Evolutionary conservation across 2,888 invertebrate genomes (phyloP), one percentile per base, ranked within the genome.

Genomic region (Serrognathus titanus): DNA sequence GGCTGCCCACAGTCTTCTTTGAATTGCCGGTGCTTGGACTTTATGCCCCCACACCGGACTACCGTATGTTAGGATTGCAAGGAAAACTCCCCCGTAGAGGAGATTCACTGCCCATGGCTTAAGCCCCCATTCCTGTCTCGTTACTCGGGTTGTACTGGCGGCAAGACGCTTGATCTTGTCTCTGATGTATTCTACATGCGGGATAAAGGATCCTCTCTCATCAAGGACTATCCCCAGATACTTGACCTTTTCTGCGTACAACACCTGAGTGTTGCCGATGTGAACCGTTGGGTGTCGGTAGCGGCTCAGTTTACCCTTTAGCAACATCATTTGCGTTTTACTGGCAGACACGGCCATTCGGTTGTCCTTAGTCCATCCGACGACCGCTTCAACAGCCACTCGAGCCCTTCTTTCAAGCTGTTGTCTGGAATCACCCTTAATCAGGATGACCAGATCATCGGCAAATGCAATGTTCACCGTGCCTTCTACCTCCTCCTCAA

Each of bases 141-240:
- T n/a, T n/a, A n/a, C 8, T 5, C 24, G 4, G 5, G 7, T 9
- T 3, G 37, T 10, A 9, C 9, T 39, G 9, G 38, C 50, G 10
- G 37, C 12, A 11, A 40, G 8, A 4, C 11, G 36, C 12, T 40
- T 38, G 2, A 13, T n/a, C 13, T 40, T 50, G 2, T 46, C 50
- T 40, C 11, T 9, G 10, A 50, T 13, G 16, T 39, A 39, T 13
- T 20, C 39, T 5, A 46, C 5, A 13, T 50, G 43, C 3, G 39
- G 50, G 2, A 40, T 40, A 3, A 40, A 40, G 40, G 1, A 11
- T 24, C 24, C 9, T 45, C 35, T 35, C 11, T 40, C 45, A 13
- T 51, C 51, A 9, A 51, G 31, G 8, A 51, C 51, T 1, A 51
- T 6, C n/a, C 51, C 51, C 12, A 51, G 24, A 10, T 31, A 51